Base-by-base conservation (phyloP, 2,113 vertebrate species). In the Mus pahari region DNA sequence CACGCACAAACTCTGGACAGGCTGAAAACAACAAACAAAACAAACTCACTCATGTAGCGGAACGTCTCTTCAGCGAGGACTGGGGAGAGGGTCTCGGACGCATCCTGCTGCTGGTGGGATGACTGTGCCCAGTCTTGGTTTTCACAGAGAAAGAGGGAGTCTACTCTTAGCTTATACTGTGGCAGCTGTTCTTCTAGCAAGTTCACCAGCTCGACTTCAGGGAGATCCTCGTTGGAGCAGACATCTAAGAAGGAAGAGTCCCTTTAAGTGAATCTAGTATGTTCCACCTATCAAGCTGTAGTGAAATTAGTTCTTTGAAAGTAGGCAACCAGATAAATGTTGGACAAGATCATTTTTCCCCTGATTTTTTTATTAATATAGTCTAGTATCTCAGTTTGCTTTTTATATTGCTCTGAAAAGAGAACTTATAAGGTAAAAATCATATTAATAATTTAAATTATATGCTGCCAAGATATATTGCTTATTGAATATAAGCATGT, bases 1-100 rank as follows among this genome's bases (percentile, higher is more conserved):
- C 93, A 0, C 1, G 53, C 66, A 89, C 28, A 89, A 86, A 92
- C 36, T 93, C 90, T 48, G 36, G 88, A 48, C 81, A 33, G 53
- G 53, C 77, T 45, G 13, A 26, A 42, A 82, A 58, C 78, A n/a
- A 90, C 77, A 45, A 77, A 31, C 78, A 93, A 94, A 79, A 68
- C 20, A 50, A 48, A 99, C 99, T 98, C 97, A 99, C 99, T 99
- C 99, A 99, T 99, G 98, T 99, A 99, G 98, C 55, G 99, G 98
- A 99, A 99, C 16, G 99, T 99, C 94, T 99, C 99, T 96, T 99
- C 99, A 0, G 99, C 99, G 96, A 97, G 98, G 96, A 99, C 91
- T 7, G 99, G 98, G 91, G 99, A 99, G 95, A 99, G 96, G 86
- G 97, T 60, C 42, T 97, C 97, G 11, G 98, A 96, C 8, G 92